Evolutionary conservation across 1,140 invertebrate species (phyloP).

Genomic region (Drosophila orena): DNA sequence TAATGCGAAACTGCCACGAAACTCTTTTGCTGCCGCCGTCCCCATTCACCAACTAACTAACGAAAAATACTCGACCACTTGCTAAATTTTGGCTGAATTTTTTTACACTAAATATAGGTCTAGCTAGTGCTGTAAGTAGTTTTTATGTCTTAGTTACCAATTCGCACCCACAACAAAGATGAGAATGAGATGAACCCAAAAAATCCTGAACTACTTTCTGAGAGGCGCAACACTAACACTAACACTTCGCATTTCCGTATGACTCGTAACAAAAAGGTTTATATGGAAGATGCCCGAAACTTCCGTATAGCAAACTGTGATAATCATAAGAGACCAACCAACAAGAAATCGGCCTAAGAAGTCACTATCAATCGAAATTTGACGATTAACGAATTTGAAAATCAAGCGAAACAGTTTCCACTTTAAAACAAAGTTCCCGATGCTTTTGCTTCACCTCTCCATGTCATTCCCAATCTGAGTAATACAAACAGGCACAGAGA

Average conservation of each 20-base stretch:
- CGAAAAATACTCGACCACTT: constrained; percentile 66
- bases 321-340: constrained; percentile 72
- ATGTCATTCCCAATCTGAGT: background rate
- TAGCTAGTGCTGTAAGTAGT: constrained; percentile 75
- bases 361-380: constrained; percentile 36
- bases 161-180: constrained; percentile 36
- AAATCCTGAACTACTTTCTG: constrained; percentile 5
- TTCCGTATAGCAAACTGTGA: constrained; percentile 82
- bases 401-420: constrained; percentile 25
- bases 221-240: constrained; percentile 23
- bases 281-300: constrained; percentile 55
- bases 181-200: constrained; percentile 17
- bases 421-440: background rate
- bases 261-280: constrained; percentile 57
- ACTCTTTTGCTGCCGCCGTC: constrained; percentile 46
- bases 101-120: constrained; percentile 68
- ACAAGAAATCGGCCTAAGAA: constrained; percentile 29
- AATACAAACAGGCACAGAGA: constrained; percentile 25
- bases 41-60: constrained; percentile 52
- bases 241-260: constrained; percentile 42
- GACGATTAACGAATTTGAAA: constrained; percentile 9
- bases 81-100: constrained; percentile 71
- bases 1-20: constrained; percentile 65
- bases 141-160: constrained; percentile 79
- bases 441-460: constrained; percentile 1